phyloP scores from a whole-genome alignment of 2,797 vertebrate genomes.

The Parambassis ranga region DNA sequence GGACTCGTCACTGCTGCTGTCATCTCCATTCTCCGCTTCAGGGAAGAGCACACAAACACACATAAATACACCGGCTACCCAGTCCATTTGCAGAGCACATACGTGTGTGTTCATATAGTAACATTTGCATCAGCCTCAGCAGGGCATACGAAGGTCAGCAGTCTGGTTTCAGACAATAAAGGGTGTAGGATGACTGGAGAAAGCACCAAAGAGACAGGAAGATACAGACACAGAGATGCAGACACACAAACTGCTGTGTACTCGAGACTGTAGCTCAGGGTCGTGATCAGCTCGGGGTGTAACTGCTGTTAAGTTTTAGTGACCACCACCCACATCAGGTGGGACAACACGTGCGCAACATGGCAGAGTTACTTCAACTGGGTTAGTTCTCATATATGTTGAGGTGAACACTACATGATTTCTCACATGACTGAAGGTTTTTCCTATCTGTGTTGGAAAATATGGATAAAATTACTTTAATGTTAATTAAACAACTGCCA shows the following conservation, averaged over 20 bases:
- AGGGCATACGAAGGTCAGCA: conserved; percentile 20
- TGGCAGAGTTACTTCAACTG: conserved; percentile 45
- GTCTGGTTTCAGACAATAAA: conserved; percentile 14
- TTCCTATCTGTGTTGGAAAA: not conserved
- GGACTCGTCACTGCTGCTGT: conserved; percentile 94
- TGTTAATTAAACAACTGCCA: no score
- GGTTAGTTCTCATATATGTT: conserved; percentile 71
- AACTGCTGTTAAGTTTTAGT: conserved; percentile 25
- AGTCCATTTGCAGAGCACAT: not conserved
- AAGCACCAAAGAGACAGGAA: not conserved
- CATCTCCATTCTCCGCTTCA: conserved; percentile 88
- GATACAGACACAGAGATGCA: conserved; percentile 20
- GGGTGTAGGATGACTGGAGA: not conserved
- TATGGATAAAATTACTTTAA: no score
- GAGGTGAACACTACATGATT: conserved; percentile 55
- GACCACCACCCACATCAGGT: conserved; percentile 8
- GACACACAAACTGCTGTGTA: conserved; percentile 7
- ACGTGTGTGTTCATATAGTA: not conserved
- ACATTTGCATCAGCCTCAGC: not conserved
- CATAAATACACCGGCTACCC: not conserved
- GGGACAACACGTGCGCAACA: conserved; percentile 53
- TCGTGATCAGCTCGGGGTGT: not conserved
- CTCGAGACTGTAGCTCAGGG: not conserved
- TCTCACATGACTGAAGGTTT: not conserved
- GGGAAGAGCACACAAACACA: conserved; percentile 7